Conservation (phyloP, 92 coral and sea anemone genomes). For the Virgularia gustaviana region DNA sequence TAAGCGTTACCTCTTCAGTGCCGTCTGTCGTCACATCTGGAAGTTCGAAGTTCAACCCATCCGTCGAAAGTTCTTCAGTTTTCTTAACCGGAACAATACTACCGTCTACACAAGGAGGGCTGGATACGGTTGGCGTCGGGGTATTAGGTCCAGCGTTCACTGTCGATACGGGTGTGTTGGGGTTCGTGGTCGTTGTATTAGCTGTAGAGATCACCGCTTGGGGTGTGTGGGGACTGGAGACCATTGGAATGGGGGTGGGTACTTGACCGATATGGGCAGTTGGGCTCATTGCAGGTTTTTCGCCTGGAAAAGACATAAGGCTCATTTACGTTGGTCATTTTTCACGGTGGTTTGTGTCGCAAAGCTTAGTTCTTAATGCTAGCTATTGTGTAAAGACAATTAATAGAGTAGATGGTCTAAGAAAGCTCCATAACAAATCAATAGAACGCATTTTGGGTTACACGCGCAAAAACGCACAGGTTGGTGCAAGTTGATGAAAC, state of each 20-base stretch:
- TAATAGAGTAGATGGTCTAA: too few relatives aligned
- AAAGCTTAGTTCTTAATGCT: too few relatives aligned
- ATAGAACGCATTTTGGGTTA: too few relatives aligned
- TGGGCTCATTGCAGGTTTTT: slow-evolving; percentile 34
- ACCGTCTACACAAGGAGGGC: slow-evolving; percentile 8
- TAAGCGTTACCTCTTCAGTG: slow-evolving; percentile 73
- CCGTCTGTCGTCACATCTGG: slow-evolving; percentile 55
- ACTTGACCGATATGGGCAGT: slow-evolving; percentile 51
- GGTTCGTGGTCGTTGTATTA: slow-evolving; percentile 36
- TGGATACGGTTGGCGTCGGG: slow-evolving; percentile 38
- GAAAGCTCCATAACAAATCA: too few relatives aligned
- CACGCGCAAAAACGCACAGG: too few relatives aligned
- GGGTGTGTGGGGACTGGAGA: slow-evolving; percentile 50
- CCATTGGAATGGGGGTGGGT: slow-evolving; percentile 54
- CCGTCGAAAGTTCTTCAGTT: slow-evolving; percentile 65
- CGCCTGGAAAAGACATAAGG: not conserved
- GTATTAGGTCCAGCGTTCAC: slow-evolving; percentile 30
- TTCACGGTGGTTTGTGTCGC: not conserved
- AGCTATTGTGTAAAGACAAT: too few relatives aligned
- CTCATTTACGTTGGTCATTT: not conserved
- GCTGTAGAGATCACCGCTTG: slow-evolving; percentile 41
- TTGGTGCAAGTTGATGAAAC: too few relatives aligned
- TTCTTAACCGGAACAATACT: slow-evolving; percentile 37
- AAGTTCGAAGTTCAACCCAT: slow-evolving; percentile 59
- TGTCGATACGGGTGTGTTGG: slow-evolving; percentile 36